Base-by-base conservation (phyloP, 1,140 invertebrate species). In the Rhizoglyphus robini region DNA sequence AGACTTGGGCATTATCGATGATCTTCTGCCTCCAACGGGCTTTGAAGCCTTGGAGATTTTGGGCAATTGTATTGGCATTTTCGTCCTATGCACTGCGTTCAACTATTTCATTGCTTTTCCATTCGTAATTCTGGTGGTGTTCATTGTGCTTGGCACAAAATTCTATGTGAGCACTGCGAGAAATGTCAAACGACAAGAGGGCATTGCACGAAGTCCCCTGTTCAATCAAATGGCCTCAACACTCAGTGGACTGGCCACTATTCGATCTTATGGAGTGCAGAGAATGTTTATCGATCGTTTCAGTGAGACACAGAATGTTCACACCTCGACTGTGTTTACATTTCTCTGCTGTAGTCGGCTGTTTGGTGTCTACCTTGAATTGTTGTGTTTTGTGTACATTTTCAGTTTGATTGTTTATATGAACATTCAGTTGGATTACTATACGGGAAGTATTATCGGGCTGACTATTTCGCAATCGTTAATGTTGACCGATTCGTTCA, bases 151-250 rank as follows among this genome's bases (percentile, higher is more conserved):
- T 3, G 76, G 91, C 47, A 75, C 88, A 38, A 77, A 80, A 62
- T 84, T 90, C 72, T 95, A 92, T 74, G 76, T 95, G 23, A 79
- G 79, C 25, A 88, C 89, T 0, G 88, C 87, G 25, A 79, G 90
- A 65, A 88, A 86, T 76, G 80, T 94, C n/a, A 93, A 94, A 77
- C 81, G 90, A 66, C 79, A 94, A 4, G 65, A 68, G 36, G 66
- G 8, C 3, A 49, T 36, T 77, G 76, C 73, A 32, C 72, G n/a
- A n/a, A n/a, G n/a, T n/a, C n/a, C n/a, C n/a, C n/a, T n/a, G n/a
- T n/a, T n/a, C n/a, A n/a, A n/a, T 15, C 79, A 80, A 67, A 69
- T 81, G 0, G 79, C 76, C 65, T 74, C 78, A 31, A 75, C 76
- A 0, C 67, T 81, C 4, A 73, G 78, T 65, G 80, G 80, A 5